Evolutionary conservation across 2,888 invertebrate genomes (phyloP).

Genomic region (Cloeon dipterum): DNA sequence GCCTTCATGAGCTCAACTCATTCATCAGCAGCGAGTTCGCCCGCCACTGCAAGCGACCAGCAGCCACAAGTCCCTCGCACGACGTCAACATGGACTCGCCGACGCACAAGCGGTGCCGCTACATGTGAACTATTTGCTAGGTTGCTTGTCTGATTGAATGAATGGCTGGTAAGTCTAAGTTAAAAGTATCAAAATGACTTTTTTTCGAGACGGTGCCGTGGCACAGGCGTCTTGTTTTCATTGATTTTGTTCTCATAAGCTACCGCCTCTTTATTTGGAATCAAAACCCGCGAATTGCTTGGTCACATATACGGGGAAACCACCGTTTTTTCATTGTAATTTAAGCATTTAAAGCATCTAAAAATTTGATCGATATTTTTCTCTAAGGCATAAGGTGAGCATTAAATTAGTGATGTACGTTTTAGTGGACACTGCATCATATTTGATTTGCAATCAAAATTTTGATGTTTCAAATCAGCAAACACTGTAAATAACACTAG

Average conservation of each 20-base stretch:
- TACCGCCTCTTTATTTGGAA: no score
- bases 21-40: conserved; percentile 51
- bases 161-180: neutral
- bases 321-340: no score
- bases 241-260: neutral
- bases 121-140: conserved; percentile 2
- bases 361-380: no score
- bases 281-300: no score
- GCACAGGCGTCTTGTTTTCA: neutral
- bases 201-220: neutral
- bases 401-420: no score
- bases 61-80: conserved; percentile 27
- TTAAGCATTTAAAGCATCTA: no score
- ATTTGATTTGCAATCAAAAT: no score
- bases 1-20: conserved; percentile 36
- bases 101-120: conserved; percentile 34
- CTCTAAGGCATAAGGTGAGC: no score
- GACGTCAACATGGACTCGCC: conserved; percentile 60
- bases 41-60: conserved; percentile 44
- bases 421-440: no score
- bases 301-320: no score
- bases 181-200: neutral
- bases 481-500: no score
- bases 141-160: neutral
- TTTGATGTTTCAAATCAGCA: no score